Conservation (phyloP, 2,888 invertebrate species). For the Notocelia uddmanniana region DNA sequence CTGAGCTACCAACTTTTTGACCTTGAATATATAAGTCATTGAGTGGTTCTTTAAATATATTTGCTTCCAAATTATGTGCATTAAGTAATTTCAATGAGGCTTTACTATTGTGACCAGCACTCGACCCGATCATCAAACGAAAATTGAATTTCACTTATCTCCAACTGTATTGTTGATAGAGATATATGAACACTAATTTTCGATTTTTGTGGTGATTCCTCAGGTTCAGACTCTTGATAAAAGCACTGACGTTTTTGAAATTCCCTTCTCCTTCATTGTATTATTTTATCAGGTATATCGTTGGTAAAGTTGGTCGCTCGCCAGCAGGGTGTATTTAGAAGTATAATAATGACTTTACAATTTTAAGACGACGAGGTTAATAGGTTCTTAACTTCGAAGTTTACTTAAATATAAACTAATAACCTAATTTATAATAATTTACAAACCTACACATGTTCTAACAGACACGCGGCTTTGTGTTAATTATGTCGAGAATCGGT, state of each 20-base stretch:
- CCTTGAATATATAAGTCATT: background rate
- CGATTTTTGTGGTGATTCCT: no score
- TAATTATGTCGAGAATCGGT: background rate
- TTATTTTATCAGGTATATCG: background rate
- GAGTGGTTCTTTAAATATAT: background rate
- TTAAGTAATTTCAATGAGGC: background rate
- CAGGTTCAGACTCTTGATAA: background rate
- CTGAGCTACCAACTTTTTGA: conserved; percentile 12
- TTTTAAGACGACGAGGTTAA: conserved; percentile 43
- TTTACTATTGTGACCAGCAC: background rate
- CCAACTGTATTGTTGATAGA: background rate
- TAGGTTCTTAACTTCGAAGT: conserved; percentile 41
- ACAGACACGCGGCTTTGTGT: background rate
- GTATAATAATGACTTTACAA: conserved; percentile 42
- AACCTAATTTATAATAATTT: conserved; percentile 26
- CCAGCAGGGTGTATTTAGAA: conserved; percentile 20
- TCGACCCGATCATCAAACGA: no score
- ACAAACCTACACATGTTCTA: conserved; percentile 33
- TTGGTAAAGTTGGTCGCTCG: conserved; percentile 6
- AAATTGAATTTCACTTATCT: background rate
- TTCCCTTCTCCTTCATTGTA: background rate
- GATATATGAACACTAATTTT: no score
- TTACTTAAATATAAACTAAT: conserved; percentile 34
- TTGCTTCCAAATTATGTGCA: no score
- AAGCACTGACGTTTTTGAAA: background rate